A percentile compares a stretch with the other conserved stretches of the same genome.
Evolutionary conservation across 2,113 vertebrate genomes (phyloP).

Genomic region (Psittacus erithacus): DNA sequence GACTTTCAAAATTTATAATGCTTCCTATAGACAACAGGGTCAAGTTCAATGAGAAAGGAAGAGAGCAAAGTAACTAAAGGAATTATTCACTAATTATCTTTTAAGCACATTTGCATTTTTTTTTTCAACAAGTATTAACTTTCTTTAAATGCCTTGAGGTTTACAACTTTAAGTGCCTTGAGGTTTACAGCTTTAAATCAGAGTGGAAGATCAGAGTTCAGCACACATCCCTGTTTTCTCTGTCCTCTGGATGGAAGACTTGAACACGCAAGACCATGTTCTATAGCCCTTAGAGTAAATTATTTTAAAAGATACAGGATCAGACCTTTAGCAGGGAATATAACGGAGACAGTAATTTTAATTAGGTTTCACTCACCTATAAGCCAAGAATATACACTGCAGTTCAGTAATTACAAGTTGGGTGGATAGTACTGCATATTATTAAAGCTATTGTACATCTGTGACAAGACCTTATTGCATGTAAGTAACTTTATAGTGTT

Average conservation of each 20-base stretch:
- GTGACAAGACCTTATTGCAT: background rate
- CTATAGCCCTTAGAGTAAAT: background rate
- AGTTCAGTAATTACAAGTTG: background rate
- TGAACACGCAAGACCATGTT: background rate
- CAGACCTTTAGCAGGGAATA: background rate
- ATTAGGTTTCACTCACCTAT: background rate
- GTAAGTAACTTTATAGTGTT: background rate
- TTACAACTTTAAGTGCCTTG: background rate
- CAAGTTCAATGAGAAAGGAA: slow-evolving; percentile 75
- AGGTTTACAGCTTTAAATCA: slow-evolving; percentile 5
- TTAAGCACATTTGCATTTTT: slow-evolving; percentile 56
- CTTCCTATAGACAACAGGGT: slow-evolving; percentile 73
- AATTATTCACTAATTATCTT: slow-evolving; percentile 68
- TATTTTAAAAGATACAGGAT: background rate
- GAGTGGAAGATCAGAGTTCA: slow-evolving; percentile 4
- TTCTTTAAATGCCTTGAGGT: slow-evolving; percentile 8
- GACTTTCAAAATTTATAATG: slow-evolving; percentile 80
- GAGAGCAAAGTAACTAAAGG: slow-evolving; percentile 47
- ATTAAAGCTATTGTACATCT: background rate
- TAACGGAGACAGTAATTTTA: background rate
- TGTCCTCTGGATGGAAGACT: background rate
- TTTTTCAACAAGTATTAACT: slow-evolving; percentile 46
- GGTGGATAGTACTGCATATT: background rate
- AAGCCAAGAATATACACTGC: background rate
- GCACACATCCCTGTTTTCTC: background rate